These are phyloP conservation scores for Spodoptera litura DNA, from an alignment of 1,140 invertebrate genomes.

Conservation along the genomic window DNA sequence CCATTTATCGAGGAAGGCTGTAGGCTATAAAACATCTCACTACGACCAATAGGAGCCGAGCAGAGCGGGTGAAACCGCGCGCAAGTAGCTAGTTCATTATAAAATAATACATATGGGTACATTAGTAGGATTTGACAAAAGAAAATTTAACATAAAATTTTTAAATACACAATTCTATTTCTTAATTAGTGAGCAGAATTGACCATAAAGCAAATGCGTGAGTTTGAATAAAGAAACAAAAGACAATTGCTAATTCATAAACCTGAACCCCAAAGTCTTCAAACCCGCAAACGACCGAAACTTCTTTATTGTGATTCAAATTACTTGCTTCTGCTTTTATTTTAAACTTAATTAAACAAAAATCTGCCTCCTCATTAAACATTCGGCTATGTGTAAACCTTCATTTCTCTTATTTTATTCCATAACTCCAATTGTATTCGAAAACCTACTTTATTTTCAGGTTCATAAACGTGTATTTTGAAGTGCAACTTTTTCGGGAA, in stretches of 20 bases:
- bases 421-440: not conserved
- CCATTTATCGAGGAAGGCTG: too few relatives aligned
- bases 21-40: too few relatives aligned
- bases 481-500: not conserved
- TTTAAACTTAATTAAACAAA: constrained; percentile 66
- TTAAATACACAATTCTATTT: not conserved
- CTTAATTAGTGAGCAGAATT: not conserved
- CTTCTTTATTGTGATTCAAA: constrained; percentile 58
- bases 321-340: constrained; percentile 55
- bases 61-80: too few relatives aligned
- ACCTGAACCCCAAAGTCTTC: constrained; percentile 24
- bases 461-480: not conserved
- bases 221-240: constrained; percentile 27
- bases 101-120: too few relatives aligned
- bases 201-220: constrained; percentile 3
- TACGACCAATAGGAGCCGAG: too few relatives aligned
- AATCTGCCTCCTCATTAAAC: constrained; percentile 61
- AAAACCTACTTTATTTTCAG: constrained; percentile 16
- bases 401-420: constrained; percentile 55
- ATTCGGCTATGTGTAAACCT: constrained; percentile 51
- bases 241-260: constrained; percentile 42
- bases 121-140: too few relatives aligned
- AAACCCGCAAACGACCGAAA: constrained; percentile 49
- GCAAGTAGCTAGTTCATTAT: too few relatives aligned
- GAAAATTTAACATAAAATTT: too few relatives aligned